Conservation (phyloP, 1,140 invertebrate genomes). For the Alviniconcha marisindica region DNA sequence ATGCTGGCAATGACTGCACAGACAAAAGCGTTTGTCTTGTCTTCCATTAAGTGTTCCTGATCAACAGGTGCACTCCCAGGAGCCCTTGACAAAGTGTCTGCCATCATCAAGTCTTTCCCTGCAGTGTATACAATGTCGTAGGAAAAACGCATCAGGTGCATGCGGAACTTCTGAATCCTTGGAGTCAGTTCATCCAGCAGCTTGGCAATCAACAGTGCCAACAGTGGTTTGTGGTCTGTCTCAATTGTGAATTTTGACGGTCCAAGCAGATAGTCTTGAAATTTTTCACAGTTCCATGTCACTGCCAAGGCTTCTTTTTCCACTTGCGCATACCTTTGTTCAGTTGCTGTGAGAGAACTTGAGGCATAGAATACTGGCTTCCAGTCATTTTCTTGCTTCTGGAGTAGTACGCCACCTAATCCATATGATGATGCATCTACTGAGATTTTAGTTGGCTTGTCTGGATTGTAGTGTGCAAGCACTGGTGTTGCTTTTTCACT, state of each 20-base stretch:
- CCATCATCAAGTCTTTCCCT: conserved; percentile 32
- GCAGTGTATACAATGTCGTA: conserved; percentile 20
- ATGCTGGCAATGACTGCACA: not conserved
- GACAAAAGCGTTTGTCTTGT: conserved; percentile 15
- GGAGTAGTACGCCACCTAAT: not conserved
- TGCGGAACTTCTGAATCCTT: conserved; percentile 32
- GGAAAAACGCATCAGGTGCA: conserved; percentile 22
- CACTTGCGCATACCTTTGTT: conserved; percentile 30
- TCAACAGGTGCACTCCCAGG: conserved; percentile 22
- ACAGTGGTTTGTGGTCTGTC: conserved; percentile 38
- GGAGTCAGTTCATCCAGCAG: conserved; percentile 22
- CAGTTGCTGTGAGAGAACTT: conserved; percentile 3
- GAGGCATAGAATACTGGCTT: conserved; percentile 15
- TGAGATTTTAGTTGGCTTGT: not conserved
- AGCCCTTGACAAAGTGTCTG: conserved; percentile 28
- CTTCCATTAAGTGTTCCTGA: not conserved
- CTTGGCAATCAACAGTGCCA: conserved; percentile 15
- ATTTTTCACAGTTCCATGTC: conserved; percentile 26
- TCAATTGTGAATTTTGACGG: conserved; percentile 26
- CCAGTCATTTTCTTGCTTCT: not conserved
- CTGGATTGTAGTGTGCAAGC: not conserved
- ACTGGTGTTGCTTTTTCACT: too few species aligned
- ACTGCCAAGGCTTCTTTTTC: conserved; percentile 32
- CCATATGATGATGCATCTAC: not conserved
- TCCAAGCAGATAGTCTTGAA: conserved; percentile 16